These are phyloP conservation scores for Formica exsecta DNA, from an alignment of 1,140 invertebrate genomes.

Conservation along the genomic window DNA sequence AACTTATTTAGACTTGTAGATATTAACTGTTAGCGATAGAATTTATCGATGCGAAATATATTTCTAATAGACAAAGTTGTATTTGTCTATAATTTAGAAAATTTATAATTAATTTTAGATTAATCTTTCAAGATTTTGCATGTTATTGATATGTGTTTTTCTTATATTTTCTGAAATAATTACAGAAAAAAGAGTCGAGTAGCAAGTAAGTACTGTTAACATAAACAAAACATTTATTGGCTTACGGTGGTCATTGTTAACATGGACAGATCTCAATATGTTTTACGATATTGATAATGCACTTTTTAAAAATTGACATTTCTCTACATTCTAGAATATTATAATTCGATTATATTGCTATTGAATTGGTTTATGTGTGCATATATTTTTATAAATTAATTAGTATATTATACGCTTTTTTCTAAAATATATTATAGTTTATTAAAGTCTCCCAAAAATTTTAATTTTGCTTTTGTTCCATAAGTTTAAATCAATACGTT, in stretches of 20 bases:
- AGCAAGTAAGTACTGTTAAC: slow-evolving; percentile 42
- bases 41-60: background rate
- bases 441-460: background rate
- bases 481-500: background rate
- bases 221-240: background rate
- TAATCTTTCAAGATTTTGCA: background rate
- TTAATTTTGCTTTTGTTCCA: slow-evolving; percentile 6
- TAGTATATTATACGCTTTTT: background rate
- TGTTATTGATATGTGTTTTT: background rate
- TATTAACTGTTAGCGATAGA: background rate
- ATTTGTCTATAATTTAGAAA: background rate
- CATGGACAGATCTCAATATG: background rate
- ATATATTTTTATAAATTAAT: slow-evolving; percentile 12
- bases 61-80: background rate
- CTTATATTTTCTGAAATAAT: background rate
- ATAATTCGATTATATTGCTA: too few species aligned
- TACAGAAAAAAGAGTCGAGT: background rate
- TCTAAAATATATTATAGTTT: background rate
- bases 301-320: background rate
- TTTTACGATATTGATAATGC: slow-evolving; percentile 6
- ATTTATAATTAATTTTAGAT: background rate
- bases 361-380: background rate
- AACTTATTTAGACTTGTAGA: slow-evolving; percentile 27
- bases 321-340: background rate
- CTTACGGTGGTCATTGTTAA: background rate